Percentiles rank a stretch among this genome's conserved stretches.
Conservation (phyloP, 2,888 invertebrate genomes). For the Melitaea athalia region DNA sequence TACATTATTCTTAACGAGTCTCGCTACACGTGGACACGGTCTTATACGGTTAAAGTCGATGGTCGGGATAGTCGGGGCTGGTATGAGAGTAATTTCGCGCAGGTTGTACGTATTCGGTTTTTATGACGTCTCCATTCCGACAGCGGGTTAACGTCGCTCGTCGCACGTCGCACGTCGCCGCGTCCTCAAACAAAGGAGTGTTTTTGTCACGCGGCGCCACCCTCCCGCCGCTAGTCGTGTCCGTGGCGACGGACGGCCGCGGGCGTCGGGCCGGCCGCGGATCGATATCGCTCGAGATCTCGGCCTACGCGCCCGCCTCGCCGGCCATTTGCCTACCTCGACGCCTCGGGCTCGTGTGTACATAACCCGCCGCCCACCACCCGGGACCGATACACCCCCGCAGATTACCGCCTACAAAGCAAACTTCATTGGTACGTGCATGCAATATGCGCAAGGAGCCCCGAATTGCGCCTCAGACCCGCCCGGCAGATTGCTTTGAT, state of each 20-base stretch:
- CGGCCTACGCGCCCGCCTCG: conserved; percentile 79
- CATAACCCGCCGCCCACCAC: conserved; percentile 77
- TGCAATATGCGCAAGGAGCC: conserved; percentile 82
- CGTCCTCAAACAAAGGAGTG: conserved; percentile 77
- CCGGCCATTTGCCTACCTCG: conserved; percentile 82
- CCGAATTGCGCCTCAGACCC: conserved; percentile 72
- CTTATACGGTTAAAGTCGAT: neutral
- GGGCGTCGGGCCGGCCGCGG: conserved; percentile 64
- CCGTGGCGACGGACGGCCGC: conserved; percentile 71
- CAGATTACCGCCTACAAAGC: conserved; percentile 82
- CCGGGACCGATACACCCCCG: conserved; percentile 75
- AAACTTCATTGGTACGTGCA: conserved; percentile 82
- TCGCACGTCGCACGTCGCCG: conserved; percentile 47
- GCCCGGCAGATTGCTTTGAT: conserved; percentile 75
- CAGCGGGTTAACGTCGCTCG: conserved; percentile 23
- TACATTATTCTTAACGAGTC: neutral
- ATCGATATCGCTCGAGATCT: conserved; percentile 80
- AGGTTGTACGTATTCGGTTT: conserved; percentile 42
- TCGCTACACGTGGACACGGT: neutral
- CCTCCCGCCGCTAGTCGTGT: conserved; percentile 68
- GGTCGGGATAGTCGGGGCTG: neutral
- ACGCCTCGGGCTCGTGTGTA: conserved; percentile 81
- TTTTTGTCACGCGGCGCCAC: conserved; percentile 74
- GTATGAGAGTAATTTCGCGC: conserved; percentile 14
- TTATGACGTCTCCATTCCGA: conserved; percentile 39